Base-by-base conservation (phyloP, 2,797 vertebrate species). In the Chelon labrosus region DNA sequence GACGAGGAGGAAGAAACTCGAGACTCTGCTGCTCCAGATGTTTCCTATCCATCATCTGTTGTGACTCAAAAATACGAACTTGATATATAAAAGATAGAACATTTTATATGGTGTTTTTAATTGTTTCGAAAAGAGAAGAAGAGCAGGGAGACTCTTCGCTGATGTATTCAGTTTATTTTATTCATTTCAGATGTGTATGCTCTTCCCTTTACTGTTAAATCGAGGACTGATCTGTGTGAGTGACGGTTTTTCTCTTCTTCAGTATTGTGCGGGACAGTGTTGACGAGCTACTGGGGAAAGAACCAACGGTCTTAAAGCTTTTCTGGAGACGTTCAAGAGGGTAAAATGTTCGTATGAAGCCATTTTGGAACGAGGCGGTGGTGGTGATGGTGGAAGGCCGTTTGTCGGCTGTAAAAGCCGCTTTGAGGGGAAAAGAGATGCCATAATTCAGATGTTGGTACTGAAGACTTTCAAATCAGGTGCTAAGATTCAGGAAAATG, bases 81-180 rank as follows among this genome's bases (percentile, higher is more conserved):
- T 72, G 52, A 72, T 75, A 75, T 62, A 46, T 49, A 35, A 39
- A 59, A 57, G 64, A 68, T 25, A 71, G 27, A 73, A 66, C 5
- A 53, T 92, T 91, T 92, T 90, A 60, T 86, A 91, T 70, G 22
- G 47, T 83, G 76, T 86, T 93, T 91, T 91, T 85, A 88, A 85
- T 79, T 75, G 51, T 82, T 81, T 87, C 78, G 25, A 61, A 67
- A 67, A 51, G n/a, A 9, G 17, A 51, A 65, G 47, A 56, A 17
- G 39, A n/a, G 55, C 60, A 64, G 60, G 61, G 58, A 64, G 22
- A 39, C 65, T 47, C 46, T 44, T 59, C 25, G 31, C 55, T 37
- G n/a, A 44, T 31, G 7, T 57, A 16, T 80, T 72, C 25, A 50
- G 61, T 73, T 77, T 0, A 10, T 65, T 49, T 27, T 39, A 27